Evolutionary conservation across 1,140 invertebrate genomes (phyloP), one percentile per base, ranked within the genome.

Genomic region (Akabosia matsudoensis): DNA sequence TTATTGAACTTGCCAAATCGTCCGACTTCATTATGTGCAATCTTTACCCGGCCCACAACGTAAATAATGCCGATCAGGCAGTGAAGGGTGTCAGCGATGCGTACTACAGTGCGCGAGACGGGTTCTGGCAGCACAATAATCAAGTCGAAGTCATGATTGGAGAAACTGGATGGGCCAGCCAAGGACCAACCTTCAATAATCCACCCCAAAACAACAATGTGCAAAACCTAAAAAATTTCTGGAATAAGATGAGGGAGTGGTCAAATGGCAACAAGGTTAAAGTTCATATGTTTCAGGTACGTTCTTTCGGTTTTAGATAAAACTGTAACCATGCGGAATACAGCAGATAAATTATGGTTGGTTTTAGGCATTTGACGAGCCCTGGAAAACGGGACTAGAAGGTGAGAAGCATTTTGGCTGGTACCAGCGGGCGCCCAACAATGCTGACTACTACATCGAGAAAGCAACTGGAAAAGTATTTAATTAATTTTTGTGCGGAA

Each of bases 1-100:
- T 75, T 22, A 24, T 37, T 22, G n/a, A 70, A 78, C 70, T 74
- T 24, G 76, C 70, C 1, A 71, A 70, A n/a, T 37, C 28, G 4
- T 26, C 73, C 24, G 76, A 78, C 52, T 78, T 37, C 51, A 75
- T 78, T 22, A 75, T 78, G 34, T 78, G 76, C 30, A 75, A 70
- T 33, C 18, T 56, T 16, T 34, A 64, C 33, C 76, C 73, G 0
- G 30, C 16, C 1, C 14, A 28, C 7, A 33, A 78, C 22, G 16
- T 64, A 10, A 61, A 51, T 22, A 61, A 34, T 31, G 22, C 52
- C 30, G 75, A 33, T 24, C 30, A 22, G 13, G 61, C 33, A 4
- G 34, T 70, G 24, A 26, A 70, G 37, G 33, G n/a, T 7, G 28
- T 76, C 52, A 70, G 34, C 4, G 33, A 76, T 71, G 34, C 56